phyloP scores from a whole-genome alignment of 1,140 invertebrate species.

The Trigoniulus corallinus region DNA sequence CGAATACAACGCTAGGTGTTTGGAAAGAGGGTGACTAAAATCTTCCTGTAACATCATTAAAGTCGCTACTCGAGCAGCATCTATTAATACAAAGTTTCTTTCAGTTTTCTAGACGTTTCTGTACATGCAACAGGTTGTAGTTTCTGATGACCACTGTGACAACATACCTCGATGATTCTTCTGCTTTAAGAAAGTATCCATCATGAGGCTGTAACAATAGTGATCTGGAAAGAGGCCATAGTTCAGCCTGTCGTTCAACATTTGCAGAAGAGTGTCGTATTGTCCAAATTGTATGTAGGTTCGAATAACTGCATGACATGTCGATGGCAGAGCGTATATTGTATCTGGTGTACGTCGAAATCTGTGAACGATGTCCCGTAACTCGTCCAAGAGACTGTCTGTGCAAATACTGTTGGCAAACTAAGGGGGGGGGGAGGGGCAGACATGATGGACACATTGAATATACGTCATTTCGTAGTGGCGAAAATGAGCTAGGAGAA shows the following conservation, averaged over 20 bases:
- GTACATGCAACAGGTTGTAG: not conserved
- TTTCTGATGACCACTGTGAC: not conserved
- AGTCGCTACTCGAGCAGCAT: constrained; percentile 56
- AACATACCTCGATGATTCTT: constrained; percentile 36
- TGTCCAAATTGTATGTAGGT: constrained; percentile 40
- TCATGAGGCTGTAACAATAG: constrained; percentile 56
- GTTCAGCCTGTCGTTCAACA: constrained; percentile 62
- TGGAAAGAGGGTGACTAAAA: constrained; percentile 47
- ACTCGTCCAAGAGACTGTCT: constrained; percentile 13
- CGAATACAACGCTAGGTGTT: constrained; percentile 49
- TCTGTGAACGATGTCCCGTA: constrained; percentile 21
- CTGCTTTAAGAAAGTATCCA: constrained; percentile 56
- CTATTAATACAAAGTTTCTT: constrained; percentile 16
- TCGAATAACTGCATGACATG: constrained; percentile 58
- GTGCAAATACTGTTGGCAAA: constrained; percentile 15
- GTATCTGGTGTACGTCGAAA: constrained; percentile 49
- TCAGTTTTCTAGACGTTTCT: not conserved
- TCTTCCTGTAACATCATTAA: constrained; percentile 83
- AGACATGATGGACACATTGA: not conserved
- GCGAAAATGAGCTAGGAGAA: not conserved
- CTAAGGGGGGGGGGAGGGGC: too few species aligned
- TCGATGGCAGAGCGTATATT: constrained; percentile 51
- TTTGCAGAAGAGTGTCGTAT: constrained; percentile 41
- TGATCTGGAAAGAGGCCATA: constrained; percentile 80
- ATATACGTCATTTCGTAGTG: not conserved